phyloP scores from a whole-genome alignment of 1,140 invertebrate species.

The Acyrthosiphon pisum region DNA sequence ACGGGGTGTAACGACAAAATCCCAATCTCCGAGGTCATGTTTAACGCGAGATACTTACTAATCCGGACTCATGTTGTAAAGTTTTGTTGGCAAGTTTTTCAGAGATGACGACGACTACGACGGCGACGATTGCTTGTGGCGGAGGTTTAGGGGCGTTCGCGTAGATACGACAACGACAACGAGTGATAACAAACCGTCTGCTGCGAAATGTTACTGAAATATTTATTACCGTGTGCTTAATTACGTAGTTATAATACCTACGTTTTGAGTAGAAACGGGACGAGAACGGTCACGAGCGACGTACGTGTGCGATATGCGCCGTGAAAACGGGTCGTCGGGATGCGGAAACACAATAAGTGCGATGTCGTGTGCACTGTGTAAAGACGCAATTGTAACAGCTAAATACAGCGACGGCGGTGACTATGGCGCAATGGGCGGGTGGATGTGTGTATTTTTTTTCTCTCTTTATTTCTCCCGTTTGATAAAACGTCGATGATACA shows the following conservation, averaged over 20 bases:
- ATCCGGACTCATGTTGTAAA: slow-evolving; percentile 49
- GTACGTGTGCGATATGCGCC: neutral
- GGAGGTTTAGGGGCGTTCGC: neutral
- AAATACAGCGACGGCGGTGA: neutral
- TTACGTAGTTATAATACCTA: neutral
- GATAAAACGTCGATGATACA: slow-evolving; percentile 45
- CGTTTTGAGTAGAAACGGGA: neutral
- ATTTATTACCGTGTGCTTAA: neutral
- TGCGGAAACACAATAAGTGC: neutral
- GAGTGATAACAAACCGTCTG: neutral
- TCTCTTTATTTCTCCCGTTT: neutral
- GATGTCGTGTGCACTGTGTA: neutral
- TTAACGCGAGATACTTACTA: slow-evolving; percentile 38
- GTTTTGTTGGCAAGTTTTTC: neutral
- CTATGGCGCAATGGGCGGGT: neutral
- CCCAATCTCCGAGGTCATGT: neutral
- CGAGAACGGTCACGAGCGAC: neutral
- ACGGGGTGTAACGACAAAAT: neutral
- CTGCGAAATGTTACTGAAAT: neutral
- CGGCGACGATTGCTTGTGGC: neutral
- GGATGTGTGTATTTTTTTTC: neutral
- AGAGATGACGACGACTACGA: neutral
- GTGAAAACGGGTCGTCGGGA: neutral
- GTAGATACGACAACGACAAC: neutral
- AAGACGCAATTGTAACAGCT: neutral